phyloP scores from a whole-genome alignment of 2,797 vertebrate species.

The Gymnoscopelus microlampas region DNA sequence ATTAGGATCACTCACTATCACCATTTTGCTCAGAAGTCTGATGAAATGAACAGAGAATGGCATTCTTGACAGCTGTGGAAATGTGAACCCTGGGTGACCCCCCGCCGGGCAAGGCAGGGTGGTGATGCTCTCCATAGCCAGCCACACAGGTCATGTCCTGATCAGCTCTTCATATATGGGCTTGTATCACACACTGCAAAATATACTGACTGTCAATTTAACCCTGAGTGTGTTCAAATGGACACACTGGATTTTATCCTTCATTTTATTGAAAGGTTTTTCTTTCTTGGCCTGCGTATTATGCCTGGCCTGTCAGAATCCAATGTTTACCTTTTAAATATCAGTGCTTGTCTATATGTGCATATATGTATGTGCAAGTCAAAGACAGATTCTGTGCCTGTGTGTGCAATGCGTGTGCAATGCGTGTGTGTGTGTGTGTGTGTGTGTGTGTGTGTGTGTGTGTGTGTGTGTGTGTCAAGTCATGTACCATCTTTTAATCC shows the following conservation, averaged over 20 bases:
- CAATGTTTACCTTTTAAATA: slow-evolving; percentile 55
- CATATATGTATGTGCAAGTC: not conserved
- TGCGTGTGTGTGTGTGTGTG: slow-evolving; percentile 2
- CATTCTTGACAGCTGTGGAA: slow-evolving; percentile 81
- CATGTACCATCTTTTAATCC: slow-evolving; percentile 23
- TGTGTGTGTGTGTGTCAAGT: not conserved
- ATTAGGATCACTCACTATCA: slow-evolving; percentile 77
- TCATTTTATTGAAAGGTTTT: not conserved
- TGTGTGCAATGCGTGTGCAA: slow-evolving; percentile 13
- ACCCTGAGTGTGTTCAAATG: not conserved
- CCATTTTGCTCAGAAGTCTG: slow-evolving; percentile 72
- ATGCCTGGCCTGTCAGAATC: not conserved
- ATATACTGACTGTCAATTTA: not conserved
- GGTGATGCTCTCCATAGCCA: slow-evolving; percentile 30
- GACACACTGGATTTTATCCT: not conserved
- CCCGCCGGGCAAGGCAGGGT: slow-evolving; percentile 16
- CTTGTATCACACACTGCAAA: slow-evolving; percentile 10
- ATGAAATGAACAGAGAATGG: slow-evolving; percentile 73
- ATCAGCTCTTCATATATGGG: slow-evolving; percentile 2
- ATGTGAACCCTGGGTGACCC: slow-evolving; percentile 77
- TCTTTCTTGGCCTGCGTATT: not conserved
- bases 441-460: slow-evolving; percentile 41
- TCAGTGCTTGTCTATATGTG: slow-evolving; percentile 17
- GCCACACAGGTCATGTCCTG: slow-evolving; percentile 20
- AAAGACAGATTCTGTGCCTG: not conserved